A percentile compares a stretch with the other conserved stretches of the same genome.
These are phyloP conservation scores for Pantala flavescens DNA, from an alignment of 1,140 invertebrate species.

Conservation along the genomic window DNA sequence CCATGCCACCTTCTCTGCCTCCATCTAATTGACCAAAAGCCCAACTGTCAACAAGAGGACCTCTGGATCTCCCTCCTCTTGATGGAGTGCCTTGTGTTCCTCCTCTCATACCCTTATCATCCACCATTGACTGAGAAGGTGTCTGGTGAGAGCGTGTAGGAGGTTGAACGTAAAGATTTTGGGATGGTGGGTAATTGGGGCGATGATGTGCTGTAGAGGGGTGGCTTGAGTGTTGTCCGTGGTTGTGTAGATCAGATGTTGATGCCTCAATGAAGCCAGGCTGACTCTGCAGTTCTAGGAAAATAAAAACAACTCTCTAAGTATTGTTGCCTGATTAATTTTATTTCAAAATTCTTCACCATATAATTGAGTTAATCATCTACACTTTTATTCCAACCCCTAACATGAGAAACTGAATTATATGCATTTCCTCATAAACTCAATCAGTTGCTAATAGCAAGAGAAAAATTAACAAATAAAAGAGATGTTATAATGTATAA, in stretches of 20 bases:
- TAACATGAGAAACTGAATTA: too few species aligned
- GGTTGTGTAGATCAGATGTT: background rate
- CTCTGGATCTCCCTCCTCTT: conserved; percentile 46
- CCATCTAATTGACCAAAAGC: conserved; percentile 51
- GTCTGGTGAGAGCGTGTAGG: conserved; percentile 46
- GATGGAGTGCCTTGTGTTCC: conserved; percentile 33
- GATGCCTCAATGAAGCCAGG: background rate
- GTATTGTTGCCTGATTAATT: too few species aligned
- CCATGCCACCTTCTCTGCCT: conserved; percentile 30
- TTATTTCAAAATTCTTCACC: too few species aligned
- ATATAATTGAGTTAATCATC: too few species aligned
- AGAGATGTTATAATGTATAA: too few species aligned
- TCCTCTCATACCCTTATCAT: conserved; percentile 59
- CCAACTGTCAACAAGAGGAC: conserved; percentile 53
- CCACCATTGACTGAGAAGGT: conserved; percentile 29
- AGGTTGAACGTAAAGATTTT: conserved; percentile 84
- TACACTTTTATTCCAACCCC: too few species aligned
- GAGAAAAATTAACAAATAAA: too few species aligned
- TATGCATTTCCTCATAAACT: too few species aligned
- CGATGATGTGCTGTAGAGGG: conserved; percentile 29
- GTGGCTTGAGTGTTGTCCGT: conserved; percentile 28
- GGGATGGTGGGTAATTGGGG: conserved; percentile 61
- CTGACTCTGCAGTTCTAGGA: background rate
- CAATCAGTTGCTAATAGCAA: too few species aligned
- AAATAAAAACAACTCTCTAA: too few species aligned